Conservation (phyloP, 2,888 invertebrate genomes). For the Carabus problematicus region DNA sequence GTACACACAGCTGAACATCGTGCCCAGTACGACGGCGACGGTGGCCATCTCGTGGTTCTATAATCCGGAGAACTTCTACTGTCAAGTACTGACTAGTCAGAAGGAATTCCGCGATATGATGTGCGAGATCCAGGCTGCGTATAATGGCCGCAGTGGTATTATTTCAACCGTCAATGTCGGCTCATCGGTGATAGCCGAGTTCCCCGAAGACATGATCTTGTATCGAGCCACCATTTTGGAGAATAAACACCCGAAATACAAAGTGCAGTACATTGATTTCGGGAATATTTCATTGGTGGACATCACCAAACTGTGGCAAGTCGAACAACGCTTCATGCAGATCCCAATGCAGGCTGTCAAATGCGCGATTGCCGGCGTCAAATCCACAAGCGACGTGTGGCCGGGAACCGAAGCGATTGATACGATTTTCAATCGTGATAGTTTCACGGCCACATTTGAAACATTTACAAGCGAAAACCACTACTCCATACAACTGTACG, state of each 20-base stretch:
- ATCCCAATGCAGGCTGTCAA: constrained; percentile 75
- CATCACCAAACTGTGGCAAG: constrained; percentile 70
- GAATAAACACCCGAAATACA: constrained; percentile 66
- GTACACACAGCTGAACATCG: constrained; percentile 52
- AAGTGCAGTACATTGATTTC: constrained; percentile 78
- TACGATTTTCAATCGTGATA: constrained; percentile 68
- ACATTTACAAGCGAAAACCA: constrained; percentile 58
- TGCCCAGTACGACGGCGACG: constrained; percentile 64
- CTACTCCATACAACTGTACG: constrained; percentile 50
- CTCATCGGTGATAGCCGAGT: constrained; percentile 72
- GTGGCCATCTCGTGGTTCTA: constrained; percentile 77
- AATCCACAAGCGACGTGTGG: constrained; percentile 68
- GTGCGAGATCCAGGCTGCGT: constrained; percentile 73
- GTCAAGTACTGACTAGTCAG: constrained; percentile 51
- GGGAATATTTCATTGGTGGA: constrained; percentile 74
- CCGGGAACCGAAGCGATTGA: constrained; percentile 63
- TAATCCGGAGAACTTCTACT: constrained; percentile 75
- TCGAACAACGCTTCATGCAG: constrained; percentile 70
- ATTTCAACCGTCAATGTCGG: constrained; percentile 63
- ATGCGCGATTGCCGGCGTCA: constrained; percentile 70
- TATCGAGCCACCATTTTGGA: constrained; percentile 74
- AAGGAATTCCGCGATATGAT: constrained; percentile 72
- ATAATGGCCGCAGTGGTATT: constrained; percentile 63
- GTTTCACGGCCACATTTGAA: constrained; percentile 67
- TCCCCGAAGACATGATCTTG: constrained; percentile 73